Base-by-base conservation (phyloP, 2,797 vertebrate genomes). In the Poeciliopsis presidionis region DNA sequence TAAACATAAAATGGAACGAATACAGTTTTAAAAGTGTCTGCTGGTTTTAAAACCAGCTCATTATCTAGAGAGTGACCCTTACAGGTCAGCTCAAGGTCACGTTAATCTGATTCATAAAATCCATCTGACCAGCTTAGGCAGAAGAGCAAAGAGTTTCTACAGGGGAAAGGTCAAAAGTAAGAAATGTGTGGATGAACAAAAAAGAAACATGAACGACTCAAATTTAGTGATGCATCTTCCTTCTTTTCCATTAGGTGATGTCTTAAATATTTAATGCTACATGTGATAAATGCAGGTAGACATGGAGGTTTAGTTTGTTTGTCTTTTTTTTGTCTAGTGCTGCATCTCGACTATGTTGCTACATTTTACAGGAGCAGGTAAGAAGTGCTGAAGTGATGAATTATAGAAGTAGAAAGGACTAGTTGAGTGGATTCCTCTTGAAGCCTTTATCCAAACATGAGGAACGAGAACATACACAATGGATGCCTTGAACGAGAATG, bases 251-350 rank as follows among this genome's bases (percentile, higher is more conserved):
- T 28, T 7, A 25, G n/a, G 30, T 12, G 47, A 0, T n/a, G 49
- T 78, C 65, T 81, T 92, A 28, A 90, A 89, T 89, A 73, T 86
- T 91, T 79, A 28, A 92, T 22, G 8, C 30, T 55, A n/a, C 22
- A 30, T 51, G 67, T 76, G 4, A 83, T 2, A 7, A 11, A 2
- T 43, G 39, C 74, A 77, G 86, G 81, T 80, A 75, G 65, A 65
- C 59, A 33, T 45, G n/a, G 30, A 77, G n/a, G 14, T 81, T 67
- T 73, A 51, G 14, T 53, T 53, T 53, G 4, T n/a, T 57, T 2
- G 53, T 41, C 7, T 18, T 9, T 55, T 67, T 80, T 80, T 59
- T 59, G 30, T 74, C 63, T 77, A 47, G 20, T 49, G 59, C 69
- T 65, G 22, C 72, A 2, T 25, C 11, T 41, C 41, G 59, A 76